Evolutionary conservation across 2,888 invertebrate genomes (phyloP).

Genomic region (Automeris io): DNA sequence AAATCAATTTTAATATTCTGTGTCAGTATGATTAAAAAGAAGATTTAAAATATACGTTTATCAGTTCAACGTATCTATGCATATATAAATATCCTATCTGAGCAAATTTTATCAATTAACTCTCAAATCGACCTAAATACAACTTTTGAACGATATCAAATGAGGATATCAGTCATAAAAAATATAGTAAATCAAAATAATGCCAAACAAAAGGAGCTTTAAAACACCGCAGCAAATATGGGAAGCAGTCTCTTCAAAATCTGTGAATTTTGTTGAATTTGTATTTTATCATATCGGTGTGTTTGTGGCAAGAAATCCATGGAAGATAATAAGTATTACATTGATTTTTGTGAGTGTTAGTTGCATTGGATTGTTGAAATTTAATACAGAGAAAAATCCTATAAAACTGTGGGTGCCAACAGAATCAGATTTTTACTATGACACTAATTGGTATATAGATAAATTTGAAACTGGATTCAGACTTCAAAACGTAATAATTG

Average conservation of each 20-base stretch:
- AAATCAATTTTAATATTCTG: too few relatives aligned
- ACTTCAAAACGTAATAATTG: constrained; percentile 78
- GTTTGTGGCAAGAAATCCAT: constrained; percentile 77
- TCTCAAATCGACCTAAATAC: too few relatives aligned
- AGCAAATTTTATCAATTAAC: too few relatives aligned
- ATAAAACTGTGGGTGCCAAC: constrained; percentile 86
- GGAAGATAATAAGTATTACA: constrained; percentile 76
- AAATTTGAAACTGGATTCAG: constrained; percentile 81
- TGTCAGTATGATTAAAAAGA: too few relatives aligned
- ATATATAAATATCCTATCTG: too few relatives aligned
- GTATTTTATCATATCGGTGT: constrained; percentile 78
- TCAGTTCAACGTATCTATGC: too few relatives aligned
- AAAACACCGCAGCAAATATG: constrained; percentile 58
- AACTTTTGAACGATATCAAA: not conserved
- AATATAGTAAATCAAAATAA: constrained; percentile 15
- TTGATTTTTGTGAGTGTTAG: constrained; percentile 76
- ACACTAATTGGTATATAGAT: constrained; percentile 84
- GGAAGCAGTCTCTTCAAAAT: constrained; percentile 56
- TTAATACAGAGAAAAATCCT: constrained; percentile 85
- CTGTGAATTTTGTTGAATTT: constrained; percentile 60
- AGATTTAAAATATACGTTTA: too few relatives aligned
- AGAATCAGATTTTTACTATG: constrained; percentile 81
- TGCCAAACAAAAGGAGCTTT: constrained; percentile 48
- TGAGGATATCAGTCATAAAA: not conserved
- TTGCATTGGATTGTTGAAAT: constrained; percentile 78